These are phyloP conservation scores for Odontesthes bonariensis DNA, from an alignment of 2,113 vertebrate genomes.

Conservation along the genomic window DNA sequence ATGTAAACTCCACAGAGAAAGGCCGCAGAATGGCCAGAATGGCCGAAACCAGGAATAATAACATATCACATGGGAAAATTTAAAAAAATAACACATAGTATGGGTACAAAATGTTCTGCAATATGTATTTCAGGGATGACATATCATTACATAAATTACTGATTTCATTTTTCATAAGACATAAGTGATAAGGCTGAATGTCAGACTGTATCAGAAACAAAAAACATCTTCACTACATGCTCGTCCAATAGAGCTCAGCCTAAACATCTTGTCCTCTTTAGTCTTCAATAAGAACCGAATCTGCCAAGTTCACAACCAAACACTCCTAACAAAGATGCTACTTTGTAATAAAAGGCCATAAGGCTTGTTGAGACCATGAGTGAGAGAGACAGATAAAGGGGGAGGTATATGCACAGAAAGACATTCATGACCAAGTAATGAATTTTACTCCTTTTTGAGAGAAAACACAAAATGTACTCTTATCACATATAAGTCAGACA, in stretches of 20 bases:
- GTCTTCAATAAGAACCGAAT: conserved; percentile 29
- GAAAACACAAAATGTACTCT: background rate
- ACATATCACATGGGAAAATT: too few species aligned
- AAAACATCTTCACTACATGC: background rate
- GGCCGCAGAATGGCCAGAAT: too few species aligned
- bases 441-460: background rate
- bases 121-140: too few species aligned
- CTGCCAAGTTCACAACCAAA: conserved; percentile 43
- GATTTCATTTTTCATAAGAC: too few species aligned
- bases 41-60: too few species aligned
- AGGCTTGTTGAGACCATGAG: conserved; percentile 35
- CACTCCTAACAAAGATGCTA: conserved; percentile 52
- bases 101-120: too few species aligned
- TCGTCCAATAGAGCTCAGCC: background rate
- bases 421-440: background rate
- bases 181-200: too few species aligned
- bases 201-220: background rate
- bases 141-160: too few species aligned
- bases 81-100: too few species aligned
- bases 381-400: conserved; percentile 12
- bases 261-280: conserved; percentile 23
- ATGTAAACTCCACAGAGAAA: too few species aligned
- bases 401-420: conserved; percentile 25
- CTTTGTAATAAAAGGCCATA: conserved; percentile 55
- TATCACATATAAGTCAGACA: background rate